Conservation (phyloP, 2,797 vertebrate genomes). For the Rhincodon typus region DNA sequence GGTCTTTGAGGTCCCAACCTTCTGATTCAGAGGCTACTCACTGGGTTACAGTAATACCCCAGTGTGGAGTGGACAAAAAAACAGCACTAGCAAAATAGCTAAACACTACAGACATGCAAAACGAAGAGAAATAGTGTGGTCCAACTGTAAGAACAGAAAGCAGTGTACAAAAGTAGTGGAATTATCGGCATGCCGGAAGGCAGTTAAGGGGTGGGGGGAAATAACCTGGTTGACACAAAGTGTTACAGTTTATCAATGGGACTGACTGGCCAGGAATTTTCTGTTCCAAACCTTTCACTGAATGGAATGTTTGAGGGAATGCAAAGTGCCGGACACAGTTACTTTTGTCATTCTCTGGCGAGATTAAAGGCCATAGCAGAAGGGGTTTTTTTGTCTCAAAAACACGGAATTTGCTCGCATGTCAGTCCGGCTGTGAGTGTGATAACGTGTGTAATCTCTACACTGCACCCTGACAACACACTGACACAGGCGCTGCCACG, state of each 20-base stretch:
- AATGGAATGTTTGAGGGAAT: not conserved
- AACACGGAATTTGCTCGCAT: not conserved
- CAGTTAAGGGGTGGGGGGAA: not conserved
- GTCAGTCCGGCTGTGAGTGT: not conserved
- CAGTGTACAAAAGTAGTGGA: not conserved
- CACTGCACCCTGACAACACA: not conserved
- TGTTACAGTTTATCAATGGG: slow-evolving; percentile 8
- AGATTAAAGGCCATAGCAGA: not conserved
- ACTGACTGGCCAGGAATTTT: not conserved
- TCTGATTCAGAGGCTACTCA: not conserved
- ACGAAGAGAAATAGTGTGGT: not conserved
- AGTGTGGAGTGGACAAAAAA: not conserved
- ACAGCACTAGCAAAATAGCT: not conserved
- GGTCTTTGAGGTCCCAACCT: not conserved
- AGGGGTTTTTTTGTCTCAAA: not conserved
- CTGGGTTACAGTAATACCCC: not conserved
- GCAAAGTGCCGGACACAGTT: not conserved
- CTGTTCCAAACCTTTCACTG: not conserved
- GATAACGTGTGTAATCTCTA: not conserved
- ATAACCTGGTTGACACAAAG: not conserved
- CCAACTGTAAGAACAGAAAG: not conserved
- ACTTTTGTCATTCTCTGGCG: not conserved
- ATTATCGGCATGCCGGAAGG: not conserved
- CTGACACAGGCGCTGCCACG: not conserved
- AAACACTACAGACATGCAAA: not conserved